Evolutionary conservation across 2,888 invertebrate genomes (phyloP), one percentile per base, ranked within the genome.

Genomic region (Troilus luridus): DNA sequence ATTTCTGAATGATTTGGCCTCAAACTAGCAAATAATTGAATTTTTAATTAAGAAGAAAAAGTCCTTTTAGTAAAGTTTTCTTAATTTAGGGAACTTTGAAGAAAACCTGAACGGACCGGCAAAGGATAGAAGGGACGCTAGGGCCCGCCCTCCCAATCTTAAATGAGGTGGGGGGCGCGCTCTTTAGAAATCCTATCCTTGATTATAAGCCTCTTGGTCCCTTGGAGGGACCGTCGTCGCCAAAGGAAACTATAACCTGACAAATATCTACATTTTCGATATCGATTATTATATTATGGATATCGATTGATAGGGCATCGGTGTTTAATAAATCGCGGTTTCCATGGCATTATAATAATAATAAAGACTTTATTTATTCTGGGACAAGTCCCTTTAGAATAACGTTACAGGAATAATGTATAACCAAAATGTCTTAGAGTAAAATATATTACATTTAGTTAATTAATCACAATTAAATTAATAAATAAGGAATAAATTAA

Each of bases 161-260:
- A 54, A 85, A 85, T 85, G 56, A 85, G 85, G 56, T 85, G 56
- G 85, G 56, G 81, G 14, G 12, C 19, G 17, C 85, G 27, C 85
- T 85, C 85, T 85, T 85, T 56, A 85, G 85, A 85, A 85, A 85
- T 85, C 85, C 56, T 58, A 85, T 58, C 85, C 85, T 85, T 85
- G n/a, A 85, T 85, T 85, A 85, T 85, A 85, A 85, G 85, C 85
- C 56, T n/a, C 85, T 58, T 85, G 1, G 56, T n/a, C 85, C 21
- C 85, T 12, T 0, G 77, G 41, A 7, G 2, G 9, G 56, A 85
- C 85, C 56, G 12, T 3, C 3, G 21, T 54, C 54, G 54, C 54
- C 56, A 85, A 56, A 58, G 21, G 21, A n/a, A 3, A 12, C 19
- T 56, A 58, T 85, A 85, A 85, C 85, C 56, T 85, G 21, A 12